Conservation (phyloP, 1,140 invertebrate species). For the Pseudomyrmex gracilis region DNA sequence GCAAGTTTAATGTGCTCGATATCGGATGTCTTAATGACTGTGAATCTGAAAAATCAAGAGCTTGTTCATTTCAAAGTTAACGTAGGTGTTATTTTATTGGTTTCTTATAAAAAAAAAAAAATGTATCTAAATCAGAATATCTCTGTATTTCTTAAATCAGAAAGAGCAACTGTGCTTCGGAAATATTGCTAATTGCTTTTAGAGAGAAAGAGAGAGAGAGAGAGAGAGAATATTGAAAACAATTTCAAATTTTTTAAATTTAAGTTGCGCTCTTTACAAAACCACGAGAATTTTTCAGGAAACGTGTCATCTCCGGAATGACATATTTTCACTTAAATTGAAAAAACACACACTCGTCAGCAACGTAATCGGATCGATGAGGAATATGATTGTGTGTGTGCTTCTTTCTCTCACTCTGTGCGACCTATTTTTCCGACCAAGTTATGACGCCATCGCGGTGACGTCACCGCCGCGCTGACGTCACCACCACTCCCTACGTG, state of each 20-base stretch:
- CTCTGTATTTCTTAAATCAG: neutral
- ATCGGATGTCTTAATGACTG: neutral
- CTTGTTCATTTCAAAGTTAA: neutral
- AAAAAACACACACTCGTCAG: conserved; percentile 26
- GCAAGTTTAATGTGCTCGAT: neutral
- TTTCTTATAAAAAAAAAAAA: neutral
- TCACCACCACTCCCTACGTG: conserved; percentile 72
- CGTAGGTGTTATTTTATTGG: too few species aligned
- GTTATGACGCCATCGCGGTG: conserved; percentile 72
- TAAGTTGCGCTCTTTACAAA: neutral
- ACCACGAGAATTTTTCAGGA: neutral
- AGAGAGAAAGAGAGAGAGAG: too few species aligned
- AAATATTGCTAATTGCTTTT: neutral
- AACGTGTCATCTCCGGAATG: conserved; percentile 5
- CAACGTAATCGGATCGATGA: neutral
- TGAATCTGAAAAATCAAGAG: conserved; percentile 7
- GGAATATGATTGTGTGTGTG: neutral
- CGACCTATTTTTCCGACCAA: conserved; percentile 64
- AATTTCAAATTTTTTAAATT: too few species aligned
- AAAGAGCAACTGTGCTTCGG: neutral
- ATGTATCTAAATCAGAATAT: neutral
- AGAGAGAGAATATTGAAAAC: too few species aligned
- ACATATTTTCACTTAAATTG: conserved; percentile 45
- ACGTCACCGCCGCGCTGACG: conserved; percentile 77
- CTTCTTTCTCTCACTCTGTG: conserved; percentile 7